A percentile compares a stretch with the other conserved stretches of the same genome.
Conservation (phyloP, 2,113 vertebrate genomes). For the Periophthalmodon schlosseri region DNA sequence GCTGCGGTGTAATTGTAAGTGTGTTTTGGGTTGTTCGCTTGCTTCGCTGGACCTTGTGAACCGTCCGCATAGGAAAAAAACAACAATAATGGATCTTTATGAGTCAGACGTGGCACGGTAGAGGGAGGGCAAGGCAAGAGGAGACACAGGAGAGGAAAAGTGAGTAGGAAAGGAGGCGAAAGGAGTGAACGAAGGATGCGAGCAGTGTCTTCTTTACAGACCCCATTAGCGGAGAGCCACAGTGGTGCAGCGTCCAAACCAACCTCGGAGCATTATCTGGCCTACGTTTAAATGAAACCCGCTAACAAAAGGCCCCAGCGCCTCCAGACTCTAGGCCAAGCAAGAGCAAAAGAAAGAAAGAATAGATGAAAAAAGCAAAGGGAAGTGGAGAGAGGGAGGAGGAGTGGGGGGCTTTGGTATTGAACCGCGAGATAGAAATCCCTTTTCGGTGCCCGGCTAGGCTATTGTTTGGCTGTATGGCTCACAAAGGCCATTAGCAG, state of each 20-base stretch:
- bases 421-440: conserved; percentile 82
- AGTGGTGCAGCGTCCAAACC: conserved; percentile 69
- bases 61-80: conserved; percentile 47
- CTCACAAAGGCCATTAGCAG: conserved; percentile 95
- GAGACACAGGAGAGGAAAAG: conserved; percentile 20
- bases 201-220: conserved; percentile 65
- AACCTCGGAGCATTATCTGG: conserved; percentile 76
- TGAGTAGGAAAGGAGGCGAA: conserved; percentile 24
- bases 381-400: conserved; percentile 44
- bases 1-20: conserved; percentile 66
- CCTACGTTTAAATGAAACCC: conserved; percentile 71
- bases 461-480: conserved; percentile 90
- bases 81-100: conserved; percentile 70
- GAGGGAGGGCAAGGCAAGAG: conserved; percentile 16
- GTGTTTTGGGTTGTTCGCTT: conserved; percentile 66
- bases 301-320: conserved; percentile 79
- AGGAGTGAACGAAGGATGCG: conserved; percentile 41
- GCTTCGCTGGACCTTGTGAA: conserved; percentile 67
- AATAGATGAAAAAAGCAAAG: conserved; percentile 53
- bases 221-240: conserved; percentile 78
- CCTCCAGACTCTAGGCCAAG: conserved; percentile 67
- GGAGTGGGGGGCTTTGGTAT: conserved; percentile 58
- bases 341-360: conserved; percentile 56
- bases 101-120: conserved; percentile 40
- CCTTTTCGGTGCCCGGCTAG: conserved; percentile 79